A percentile compares a stretch with the other conserved stretches of the same genome.
Evolutionary conservation across 2,113 vertebrate genomes (phyloP).

Genomic region (Pionites leucogaster): DNA sequence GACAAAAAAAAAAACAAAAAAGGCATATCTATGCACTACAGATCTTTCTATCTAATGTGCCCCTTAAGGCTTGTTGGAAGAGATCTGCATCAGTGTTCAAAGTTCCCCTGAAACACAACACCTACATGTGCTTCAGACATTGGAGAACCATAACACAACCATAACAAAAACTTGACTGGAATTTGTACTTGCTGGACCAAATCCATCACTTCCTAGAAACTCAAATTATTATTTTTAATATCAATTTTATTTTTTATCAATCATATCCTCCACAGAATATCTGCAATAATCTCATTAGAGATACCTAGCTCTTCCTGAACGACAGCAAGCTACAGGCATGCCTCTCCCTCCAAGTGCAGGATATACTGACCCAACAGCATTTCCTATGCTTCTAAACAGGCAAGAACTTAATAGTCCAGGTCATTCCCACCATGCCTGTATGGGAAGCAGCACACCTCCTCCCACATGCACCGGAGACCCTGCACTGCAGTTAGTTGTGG

Average conservation of each 20-base stretch:
- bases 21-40: not conserved
- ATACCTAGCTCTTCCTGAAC: not conserved
- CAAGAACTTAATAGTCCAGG: not conserved
- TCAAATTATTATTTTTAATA: not conserved
- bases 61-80: not conserved
- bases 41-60: not conserved
- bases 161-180: not conserved
- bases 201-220: not conserved
- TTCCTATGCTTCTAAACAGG: not conserved
- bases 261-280: not conserved
- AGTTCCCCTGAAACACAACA: not conserved
- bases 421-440: not conserved
- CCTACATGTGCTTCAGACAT: not conserved
- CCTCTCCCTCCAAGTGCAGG: not conserved
- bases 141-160: not conserved
- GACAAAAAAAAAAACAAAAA: not conserved
- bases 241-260: not conserved
- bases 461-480: fast-evolving
- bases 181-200: not conserved
- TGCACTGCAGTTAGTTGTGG: not conserved
- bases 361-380: not conserved
- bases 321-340: not conserved
- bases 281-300: not conserved
- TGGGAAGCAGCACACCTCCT: not conserved
- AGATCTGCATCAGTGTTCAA: not conserved